Evolutionary conservation across 2,888 invertebrate species (phyloP), one percentile per base, ranked within the genome.

Genomic region (Agrilus mali): DNA sequence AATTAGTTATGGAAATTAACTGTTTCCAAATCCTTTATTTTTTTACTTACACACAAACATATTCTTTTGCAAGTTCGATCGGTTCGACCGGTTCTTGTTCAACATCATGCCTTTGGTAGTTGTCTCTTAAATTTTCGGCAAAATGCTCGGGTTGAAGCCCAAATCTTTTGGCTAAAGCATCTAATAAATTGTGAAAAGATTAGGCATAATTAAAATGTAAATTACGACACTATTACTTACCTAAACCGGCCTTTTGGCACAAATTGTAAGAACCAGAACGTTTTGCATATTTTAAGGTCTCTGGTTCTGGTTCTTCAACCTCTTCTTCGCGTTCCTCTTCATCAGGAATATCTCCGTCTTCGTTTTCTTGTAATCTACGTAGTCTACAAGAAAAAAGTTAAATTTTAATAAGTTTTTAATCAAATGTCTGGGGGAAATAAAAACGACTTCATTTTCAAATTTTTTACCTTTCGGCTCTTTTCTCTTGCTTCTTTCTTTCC

Each of bases 81-180:
- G 94, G 93, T 52, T 89, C 84, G n/a, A 80, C 75, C 0, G 83
- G 78, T 54, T 87, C 88, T 62, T 96, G 95, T 40, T 94, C 94
- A 2, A 96, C 90, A 60, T 96, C 96, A 63, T 94, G 88, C 12
- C 92, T 73, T 63, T 92, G 90, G 65, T 96, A 96, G 64, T 93
- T 92, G 60, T 96, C 95, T 1, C 93, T 78, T 7, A 97, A 72
- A 70, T 98, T 97, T 69, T 96, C 95, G 0, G 93, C 94, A 64
- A 93, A 95, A 66, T 96, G 86, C 61, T 93, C 90, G 0, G 97
- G 92, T 0, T 84, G 80, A 41, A 98, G 69, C 47, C 97, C 97
- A 66, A 96, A 97, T 60, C 84, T 83, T 61, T 86, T 86, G 3
- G 89, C 89, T 36, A 96, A 73, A 0, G 82, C 80, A 56, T 80